phyloP scores from a whole-genome alignment of 2,113 vertebrate genomes.

The Eptatretus burgeri region DNA sequence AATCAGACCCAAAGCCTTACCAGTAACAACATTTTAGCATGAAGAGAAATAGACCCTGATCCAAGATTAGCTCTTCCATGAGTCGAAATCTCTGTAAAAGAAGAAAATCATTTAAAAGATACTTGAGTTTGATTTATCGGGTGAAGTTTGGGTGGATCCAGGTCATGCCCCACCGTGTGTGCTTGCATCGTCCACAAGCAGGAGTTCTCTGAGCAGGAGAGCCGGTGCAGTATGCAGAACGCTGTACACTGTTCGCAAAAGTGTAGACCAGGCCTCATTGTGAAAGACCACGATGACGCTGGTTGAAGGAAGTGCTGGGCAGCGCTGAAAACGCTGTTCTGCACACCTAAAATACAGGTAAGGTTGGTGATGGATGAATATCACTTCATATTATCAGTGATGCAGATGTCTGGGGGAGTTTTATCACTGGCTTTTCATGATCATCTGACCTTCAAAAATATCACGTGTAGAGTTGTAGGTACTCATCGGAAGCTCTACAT shows the following conservation, averaged over 20 bases:
- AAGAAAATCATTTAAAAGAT: no score
- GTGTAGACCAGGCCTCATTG: constrained; percentile 62
- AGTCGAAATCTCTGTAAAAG: no score
- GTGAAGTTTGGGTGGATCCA: no score
- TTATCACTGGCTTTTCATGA: no score
- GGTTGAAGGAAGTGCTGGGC: constrained; percentile 46
- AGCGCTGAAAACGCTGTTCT: constrained; percentile 45
- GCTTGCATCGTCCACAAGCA: constrained; percentile 73
- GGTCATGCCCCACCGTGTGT: constrained; percentile 25
- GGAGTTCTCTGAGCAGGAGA: constrained; percentile 42
- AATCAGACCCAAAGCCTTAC: no score
- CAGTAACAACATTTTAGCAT: no score
- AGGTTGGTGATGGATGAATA: background rate
- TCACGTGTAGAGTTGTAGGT: no score
- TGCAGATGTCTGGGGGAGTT: background rate
- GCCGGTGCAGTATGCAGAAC: constrained; percentile 52
- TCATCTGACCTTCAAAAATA: no score
- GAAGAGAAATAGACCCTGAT: no score
- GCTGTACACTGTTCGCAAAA: constrained; percentile 55
- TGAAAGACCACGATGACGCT: constrained; percentile 64
- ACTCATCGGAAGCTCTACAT: no score
- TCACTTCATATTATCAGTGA: background rate
- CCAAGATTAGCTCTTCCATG: no score
- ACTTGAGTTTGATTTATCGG: no score
- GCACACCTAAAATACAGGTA: constrained; percentile 30